Conservation (phyloP, 2,113 vertebrate genomes). For the Melospiza melodia region DNA sequence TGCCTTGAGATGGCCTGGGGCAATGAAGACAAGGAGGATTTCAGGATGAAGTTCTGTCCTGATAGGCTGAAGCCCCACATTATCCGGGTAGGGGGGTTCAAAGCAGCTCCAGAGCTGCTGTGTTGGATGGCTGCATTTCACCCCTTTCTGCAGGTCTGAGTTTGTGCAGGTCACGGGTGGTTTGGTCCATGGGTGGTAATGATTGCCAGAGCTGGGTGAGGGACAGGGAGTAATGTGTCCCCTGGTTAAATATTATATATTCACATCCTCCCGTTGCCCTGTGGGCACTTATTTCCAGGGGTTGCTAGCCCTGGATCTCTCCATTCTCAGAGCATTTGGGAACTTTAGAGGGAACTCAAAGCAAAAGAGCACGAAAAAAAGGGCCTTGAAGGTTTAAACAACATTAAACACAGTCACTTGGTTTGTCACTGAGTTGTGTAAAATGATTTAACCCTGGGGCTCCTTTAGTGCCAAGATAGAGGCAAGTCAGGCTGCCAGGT, state of each 20-base stretch:
- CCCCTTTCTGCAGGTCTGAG: background rate
- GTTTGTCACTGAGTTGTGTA: background rate
- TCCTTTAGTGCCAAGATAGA: fast-evolving
- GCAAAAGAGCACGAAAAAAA: background rate
- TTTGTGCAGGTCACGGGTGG: background rate
- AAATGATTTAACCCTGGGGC: background rate
- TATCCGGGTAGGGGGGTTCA: background rate
- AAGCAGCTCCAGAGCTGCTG: background rate
- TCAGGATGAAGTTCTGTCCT: background rate
- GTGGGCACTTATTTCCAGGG: background rate
- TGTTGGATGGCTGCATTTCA: background rate
- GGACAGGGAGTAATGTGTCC: background rate
- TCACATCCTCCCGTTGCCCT: background rate
- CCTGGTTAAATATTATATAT: background rate
- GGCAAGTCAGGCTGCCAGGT: background rate
- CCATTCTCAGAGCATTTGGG: background rate
- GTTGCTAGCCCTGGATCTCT: background rate
- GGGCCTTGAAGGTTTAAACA: background rate
- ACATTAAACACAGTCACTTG: background rate
- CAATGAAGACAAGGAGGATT: background rate
- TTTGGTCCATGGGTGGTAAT: background rate
- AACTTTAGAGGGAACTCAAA: background rate
- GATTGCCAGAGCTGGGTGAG: background rate
- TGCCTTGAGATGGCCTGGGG: background rate
- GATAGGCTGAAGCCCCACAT: fast-evolving